A percentile compares a stretch with the other conserved stretches of the same genome.
phyloP scores from a whole-genome alignment of 2,797 vertebrate genomes.

The Cossypha caffra region DNA sequence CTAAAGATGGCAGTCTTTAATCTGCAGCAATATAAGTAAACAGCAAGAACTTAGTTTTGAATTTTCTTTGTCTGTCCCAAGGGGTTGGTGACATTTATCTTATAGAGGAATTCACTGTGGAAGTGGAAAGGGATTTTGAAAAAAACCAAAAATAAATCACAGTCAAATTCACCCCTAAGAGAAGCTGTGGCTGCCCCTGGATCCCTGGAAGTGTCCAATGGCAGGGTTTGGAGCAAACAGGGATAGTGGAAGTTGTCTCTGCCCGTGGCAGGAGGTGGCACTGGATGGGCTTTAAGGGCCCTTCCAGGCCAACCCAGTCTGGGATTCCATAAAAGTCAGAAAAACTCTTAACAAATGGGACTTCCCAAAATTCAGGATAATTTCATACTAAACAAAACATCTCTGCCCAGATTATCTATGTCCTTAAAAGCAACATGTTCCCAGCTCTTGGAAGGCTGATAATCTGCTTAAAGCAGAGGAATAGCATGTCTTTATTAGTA shows the following conservation, averaged over 20 bases:
- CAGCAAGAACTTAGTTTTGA: neutral
- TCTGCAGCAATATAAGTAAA: neutral
- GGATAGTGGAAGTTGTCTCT: accelerated
- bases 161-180: neutral
- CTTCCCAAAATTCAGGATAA: neutral
- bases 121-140: too few species aligned
- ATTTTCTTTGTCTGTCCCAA: neutral
- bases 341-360: neutral
- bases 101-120: too few species aligned
- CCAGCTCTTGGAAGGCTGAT: neutral
- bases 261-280: neutral
- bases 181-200: neutral
- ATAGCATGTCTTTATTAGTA: neutral
- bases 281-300: neutral
- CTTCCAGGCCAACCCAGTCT: neutral
- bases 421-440: neutral
- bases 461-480: neutral
- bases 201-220: neutral
- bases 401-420: neutral
- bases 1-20: neutral
- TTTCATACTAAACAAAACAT: neutral
- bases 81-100: neutral
- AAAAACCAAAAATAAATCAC: neutral
- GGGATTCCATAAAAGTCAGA: neutral
- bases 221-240: accelerated